Percentiles rank a stretch among this genome's conserved stretches.
These are phyloP conservation scores for Sebastes oblongus DNA, from an alignment of 2,797 vertebrate genomes.

Conservation along the genomic window DNA sequence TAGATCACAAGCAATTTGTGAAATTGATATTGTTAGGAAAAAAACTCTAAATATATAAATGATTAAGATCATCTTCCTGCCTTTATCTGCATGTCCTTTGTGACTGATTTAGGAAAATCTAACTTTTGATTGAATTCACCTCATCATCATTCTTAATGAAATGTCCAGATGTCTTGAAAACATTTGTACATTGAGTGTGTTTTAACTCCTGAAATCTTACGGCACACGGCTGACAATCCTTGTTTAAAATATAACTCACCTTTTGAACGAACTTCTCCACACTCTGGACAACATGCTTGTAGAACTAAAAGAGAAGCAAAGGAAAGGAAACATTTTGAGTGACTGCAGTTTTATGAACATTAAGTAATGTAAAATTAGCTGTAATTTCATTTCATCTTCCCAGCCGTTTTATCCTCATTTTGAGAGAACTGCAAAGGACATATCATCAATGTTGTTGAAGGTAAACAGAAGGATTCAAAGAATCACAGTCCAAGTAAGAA, in stretches of 20 bases:
- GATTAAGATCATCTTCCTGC: not conserved
- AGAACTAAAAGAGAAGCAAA: slow-evolving; percentile 89
- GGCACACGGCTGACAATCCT: not conserved
- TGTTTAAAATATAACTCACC: slow-evolving; percentile 77
- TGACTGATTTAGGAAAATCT: not conserved
- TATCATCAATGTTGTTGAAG: too few relatives aligned
- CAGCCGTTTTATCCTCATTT: not conserved
- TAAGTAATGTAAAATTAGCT: not conserved
- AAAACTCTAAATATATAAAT: not conserved
- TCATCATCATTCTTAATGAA: not conserved
- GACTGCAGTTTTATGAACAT: not conserved
- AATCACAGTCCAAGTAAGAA: not conserved
- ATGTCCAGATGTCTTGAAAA: not conserved
- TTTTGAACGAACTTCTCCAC: slow-evolving; percentile 99
- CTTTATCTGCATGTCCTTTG: not conserved
- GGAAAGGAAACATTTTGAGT: slow-evolving; percentile 9
- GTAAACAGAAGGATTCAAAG: not conserved
- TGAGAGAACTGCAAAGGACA: not conserved
- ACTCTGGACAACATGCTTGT: slow-evolving; percentile 99
- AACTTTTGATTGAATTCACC: not conserved
- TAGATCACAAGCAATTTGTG: not conserved
- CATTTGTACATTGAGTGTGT: not conserved
- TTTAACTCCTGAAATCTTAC: not conserved
- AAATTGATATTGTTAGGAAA: not conserved
- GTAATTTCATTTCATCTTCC: not conserved